Evolutionary conservation across 2,113 vertebrate genomes (phyloP).

Genomic region (Etheostoma cragini): DNA sequence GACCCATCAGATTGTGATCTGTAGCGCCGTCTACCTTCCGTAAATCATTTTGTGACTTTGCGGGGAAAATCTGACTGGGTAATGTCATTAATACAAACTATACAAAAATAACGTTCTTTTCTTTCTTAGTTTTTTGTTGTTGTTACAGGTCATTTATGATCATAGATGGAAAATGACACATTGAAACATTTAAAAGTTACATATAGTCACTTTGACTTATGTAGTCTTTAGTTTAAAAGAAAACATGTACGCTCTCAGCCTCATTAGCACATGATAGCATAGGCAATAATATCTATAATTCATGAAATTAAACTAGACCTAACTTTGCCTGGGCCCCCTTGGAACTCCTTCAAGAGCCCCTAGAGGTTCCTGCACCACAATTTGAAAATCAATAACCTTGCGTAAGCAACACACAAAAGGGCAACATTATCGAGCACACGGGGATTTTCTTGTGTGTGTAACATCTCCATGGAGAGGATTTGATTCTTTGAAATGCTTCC

Average conservation of each 20-base stretch:
- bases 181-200: no score
- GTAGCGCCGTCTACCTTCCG: no score
- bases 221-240: neutral
- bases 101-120: no score
- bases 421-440: constrained; percentile 59
- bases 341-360: constrained; percentile 41
- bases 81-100: no score
- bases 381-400: constrained; percentile 71
- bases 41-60: no score
- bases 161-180: no score
- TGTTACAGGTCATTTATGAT: no score
- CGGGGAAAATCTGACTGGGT: no score
- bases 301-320: constrained; percentile 24
- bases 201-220: neutral
- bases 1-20: no score
- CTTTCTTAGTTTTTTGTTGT: no score
- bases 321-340: constrained; percentile 40
- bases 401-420: constrained; percentile 60
- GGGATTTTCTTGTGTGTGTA: constrained; percentile 74
- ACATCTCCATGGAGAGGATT: constrained; percentile 81
- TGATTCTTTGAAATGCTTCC: constrained; percentile 88
- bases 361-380: constrained; percentile 60
- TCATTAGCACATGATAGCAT: neutral
- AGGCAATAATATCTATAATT: neutral
- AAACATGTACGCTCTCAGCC: neutral